Evolutionary conservation across 2,888 invertebrate species (phyloP), one percentile per base, ranked within the genome.

Genomic region (Coenonympha glycerion): DNA sequence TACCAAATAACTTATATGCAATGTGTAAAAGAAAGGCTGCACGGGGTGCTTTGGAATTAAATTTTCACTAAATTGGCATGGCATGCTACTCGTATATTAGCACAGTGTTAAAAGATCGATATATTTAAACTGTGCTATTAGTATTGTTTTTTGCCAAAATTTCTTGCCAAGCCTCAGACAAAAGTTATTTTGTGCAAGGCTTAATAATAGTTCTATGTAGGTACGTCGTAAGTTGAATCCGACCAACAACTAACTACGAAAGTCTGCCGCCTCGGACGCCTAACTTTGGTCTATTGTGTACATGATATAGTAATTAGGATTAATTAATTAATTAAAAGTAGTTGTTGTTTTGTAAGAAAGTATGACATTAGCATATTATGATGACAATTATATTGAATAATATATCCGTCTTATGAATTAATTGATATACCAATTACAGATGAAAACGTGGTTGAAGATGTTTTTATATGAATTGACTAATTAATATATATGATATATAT

Each of bases 321-420:
- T 78, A 79, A 80, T 72, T 78, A 79, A 80, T 72, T 76, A 78
- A 79, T 65, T 78, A 75, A 79, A 68, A 66, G 85, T 86, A 87
- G 86, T 80, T 79, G 85, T 83, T 84, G 86, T 86, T 85, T 86
- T 86, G 72, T 87, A 85, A 84, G 83, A 77, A 78, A 72, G 72
- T 81, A 77, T 79, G 76, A 77, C 68, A 75, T 73, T 76, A 74
- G 67, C 81, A 15, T 39, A 24, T 83, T 85, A 79, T 83, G 80
- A 84, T 79, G 76, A 76, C 67, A 74, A 65, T 84, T 86, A 79
- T 84, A 79, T 85, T 84, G 76, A 77, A 64, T 77, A 78, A 66
- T 77, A 79, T 83, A 84, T 86, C 87, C 85, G 84, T 86, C 85
- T 85, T 85, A 84, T 86, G 86, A 86, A 81, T 66, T 76, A 74